Evolutionary conservation across 2,888 invertebrate genomes (phyloP).

Genomic region (Dryadula phaetusa): DNA sequence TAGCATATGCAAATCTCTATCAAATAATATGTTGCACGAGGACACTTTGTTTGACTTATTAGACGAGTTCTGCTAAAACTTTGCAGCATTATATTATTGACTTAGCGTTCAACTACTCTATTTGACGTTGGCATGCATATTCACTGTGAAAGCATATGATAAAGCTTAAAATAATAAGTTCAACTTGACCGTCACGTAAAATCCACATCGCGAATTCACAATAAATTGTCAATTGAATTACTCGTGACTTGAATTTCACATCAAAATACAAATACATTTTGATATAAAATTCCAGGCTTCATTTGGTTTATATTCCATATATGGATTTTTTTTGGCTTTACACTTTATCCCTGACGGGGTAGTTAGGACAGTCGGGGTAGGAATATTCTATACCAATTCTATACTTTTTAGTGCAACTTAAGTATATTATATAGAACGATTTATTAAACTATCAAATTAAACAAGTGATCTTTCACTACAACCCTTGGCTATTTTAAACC

Average conservation of each 20-base stretch:
- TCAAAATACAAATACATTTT: conserved; percentile 44
- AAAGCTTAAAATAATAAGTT: conserved; percentile 39
- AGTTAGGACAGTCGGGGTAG: no score
- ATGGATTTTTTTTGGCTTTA: no score
- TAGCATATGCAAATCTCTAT: conserved; percentile 18
- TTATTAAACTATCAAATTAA: background rate
- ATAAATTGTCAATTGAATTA: conserved; percentile 42
- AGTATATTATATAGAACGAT: no score
- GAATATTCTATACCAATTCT: no score
- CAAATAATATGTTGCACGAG: conserved; percentile 12
- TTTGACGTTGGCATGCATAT: background rate
- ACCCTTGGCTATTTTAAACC: conserved; percentile 6
- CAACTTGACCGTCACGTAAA: conserved; percentile 39
- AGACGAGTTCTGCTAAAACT: conserved; percentile 21
- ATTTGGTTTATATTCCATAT: background rate
- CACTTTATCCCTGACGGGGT: no score
- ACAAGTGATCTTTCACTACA: background rate
- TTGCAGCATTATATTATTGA: conserved; percentile 23
- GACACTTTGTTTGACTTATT: conserved; percentile 28
- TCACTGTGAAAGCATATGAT: conserved; percentile 50
- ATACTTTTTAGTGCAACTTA: no score
- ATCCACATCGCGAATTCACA: conserved; percentile 38
- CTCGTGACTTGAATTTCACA: conserved; percentile 47
- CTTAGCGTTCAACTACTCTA: conserved; percentile 14
- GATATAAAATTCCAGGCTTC: conserved; percentile 1